Conservation (phyloP, 1,140 invertebrate genomes). For the Wasmannia auropunctata region DNA sequence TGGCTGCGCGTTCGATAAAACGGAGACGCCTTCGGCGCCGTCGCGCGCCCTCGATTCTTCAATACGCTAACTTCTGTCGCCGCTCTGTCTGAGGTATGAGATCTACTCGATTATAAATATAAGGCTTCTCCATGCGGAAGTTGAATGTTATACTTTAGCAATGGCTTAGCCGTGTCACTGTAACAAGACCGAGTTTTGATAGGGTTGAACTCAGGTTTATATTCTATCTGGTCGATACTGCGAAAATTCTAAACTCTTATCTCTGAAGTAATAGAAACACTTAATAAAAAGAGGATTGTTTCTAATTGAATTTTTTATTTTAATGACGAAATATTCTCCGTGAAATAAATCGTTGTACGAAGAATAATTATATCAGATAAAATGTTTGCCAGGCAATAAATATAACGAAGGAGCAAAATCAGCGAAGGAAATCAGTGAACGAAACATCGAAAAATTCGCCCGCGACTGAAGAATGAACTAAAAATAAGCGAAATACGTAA, state of each 20-base stretch:
- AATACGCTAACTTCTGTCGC: constrained; percentile 59
- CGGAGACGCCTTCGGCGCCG: constrained; percentile 76
- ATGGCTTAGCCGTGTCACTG: background rate
- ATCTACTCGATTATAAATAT: constrained; percentile 60
- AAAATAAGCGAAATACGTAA: constrained; percentile 48
- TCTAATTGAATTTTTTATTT: background rate
- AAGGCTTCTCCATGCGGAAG: constrained; percentile 33
- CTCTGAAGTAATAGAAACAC: background rate
- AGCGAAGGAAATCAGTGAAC: background rate
- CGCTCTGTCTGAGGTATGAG: constrained; percentile 63
- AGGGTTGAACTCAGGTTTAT: too few species aligned
- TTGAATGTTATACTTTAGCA: constrained; percentile 7
- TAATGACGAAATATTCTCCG: background rate
- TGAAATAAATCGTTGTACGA: background rate
- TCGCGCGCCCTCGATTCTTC: constrained; percentile 69
- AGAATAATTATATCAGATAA: background rate
- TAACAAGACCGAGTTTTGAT: background rate
- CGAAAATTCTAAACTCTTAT: background rate
- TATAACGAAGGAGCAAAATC: background rate
- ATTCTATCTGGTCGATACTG: background rate
- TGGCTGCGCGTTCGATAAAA: constrained; percentile 76
- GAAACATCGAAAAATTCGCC: background rate
- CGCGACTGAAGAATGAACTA: background rate
- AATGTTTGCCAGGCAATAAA: background rate
- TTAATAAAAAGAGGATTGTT: background rate